These are phyloP conservation scores for Drosophila biarmipes DNA, from an alignment of 1,140 invertebrate species.

Conservation along the genomic window DNA sequence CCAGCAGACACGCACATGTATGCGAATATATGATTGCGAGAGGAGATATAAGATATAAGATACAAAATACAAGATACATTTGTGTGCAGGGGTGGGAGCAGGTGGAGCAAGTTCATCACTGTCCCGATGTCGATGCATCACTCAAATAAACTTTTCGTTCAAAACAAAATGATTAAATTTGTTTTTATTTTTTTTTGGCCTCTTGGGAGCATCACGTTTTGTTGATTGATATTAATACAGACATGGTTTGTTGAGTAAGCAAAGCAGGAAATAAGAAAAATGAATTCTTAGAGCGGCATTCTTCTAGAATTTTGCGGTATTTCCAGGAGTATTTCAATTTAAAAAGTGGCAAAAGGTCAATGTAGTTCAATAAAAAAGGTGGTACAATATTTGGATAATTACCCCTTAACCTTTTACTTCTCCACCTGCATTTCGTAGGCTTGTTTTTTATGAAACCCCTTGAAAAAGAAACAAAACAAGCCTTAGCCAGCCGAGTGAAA, in stretches of 20 bases:
- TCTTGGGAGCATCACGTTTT: constrained; percentile 19
- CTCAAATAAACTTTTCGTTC: constrained; percentile 48
- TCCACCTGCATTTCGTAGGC: neutral
- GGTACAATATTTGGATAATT: neutral
- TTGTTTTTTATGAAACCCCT: constrained; percentile 15
- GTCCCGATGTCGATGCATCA: constrained; percentile 41
- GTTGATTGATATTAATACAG: constrained; percentile 20
- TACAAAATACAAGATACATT: neutral
- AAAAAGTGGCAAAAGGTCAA: neutral
- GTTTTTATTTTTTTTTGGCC: constrained; percentile 8
- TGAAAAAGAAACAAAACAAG: constrained; percentile 21
- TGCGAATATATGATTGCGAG: constrained; percentile 16
- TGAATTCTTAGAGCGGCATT: neutral
- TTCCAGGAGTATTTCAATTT: neutral
- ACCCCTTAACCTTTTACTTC: neutral
- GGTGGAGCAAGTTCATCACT: constrained; percentile 31
- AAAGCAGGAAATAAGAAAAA: constrained; percentile 28
- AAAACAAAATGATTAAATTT: constrained; percentile 59
- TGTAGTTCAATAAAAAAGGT: no score
- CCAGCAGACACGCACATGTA: constrained; percentile 19
- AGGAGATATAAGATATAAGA: constrained; percentile 9
- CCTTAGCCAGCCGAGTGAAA: constrained; percentile 21
- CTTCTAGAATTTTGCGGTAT: neutral
- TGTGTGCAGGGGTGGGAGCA: constrained; percentile 21
- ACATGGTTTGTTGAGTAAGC: constrained; percentile 25